Percentiles rank a stretch among this genome's conserved stretches.
These are phyloP conservation scores for Nymphicus hollandicus DNA, from an alignment of 2,113 vertebrate species.

Conservation along the genomic window DNA sequence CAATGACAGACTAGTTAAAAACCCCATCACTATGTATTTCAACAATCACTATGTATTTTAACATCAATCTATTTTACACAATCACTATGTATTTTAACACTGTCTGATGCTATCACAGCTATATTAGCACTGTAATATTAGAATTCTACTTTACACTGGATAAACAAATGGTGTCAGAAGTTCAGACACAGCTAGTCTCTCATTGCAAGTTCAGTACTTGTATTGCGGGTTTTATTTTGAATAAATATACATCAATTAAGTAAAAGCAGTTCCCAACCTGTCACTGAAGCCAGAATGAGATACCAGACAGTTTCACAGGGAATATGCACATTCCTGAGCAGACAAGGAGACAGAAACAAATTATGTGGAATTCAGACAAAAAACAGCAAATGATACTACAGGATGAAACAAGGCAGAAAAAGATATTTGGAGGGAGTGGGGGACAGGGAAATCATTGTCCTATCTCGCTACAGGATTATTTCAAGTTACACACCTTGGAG, in stretches of 20 bases:
- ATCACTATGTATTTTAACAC: neutral
- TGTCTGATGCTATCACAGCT: slow-evolving; percentile 22
- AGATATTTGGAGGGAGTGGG: neutral
- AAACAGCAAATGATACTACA: neutral
- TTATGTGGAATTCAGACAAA: neutral
- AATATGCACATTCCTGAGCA: neutral
- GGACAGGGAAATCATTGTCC: rapidly evolving
- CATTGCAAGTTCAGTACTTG: neutral
- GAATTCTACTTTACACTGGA: slow-evolving; percentile 23
- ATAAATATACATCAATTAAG: slow-evolving; percentile 40
- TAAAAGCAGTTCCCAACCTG: neutral
- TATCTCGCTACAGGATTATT: neutral
- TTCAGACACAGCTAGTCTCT: slow-evolving; percentile 30
- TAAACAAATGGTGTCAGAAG: slow-evolving; percentile 50
- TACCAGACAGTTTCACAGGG: neutral
- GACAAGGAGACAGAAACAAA: neutral
- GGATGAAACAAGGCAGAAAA: neutral
- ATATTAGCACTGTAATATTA: neutral
- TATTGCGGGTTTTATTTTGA: slow-evolving; percentile 9
- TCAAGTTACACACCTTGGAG: neutral
- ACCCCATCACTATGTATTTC: neutral
- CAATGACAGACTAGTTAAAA: slow-evolving; percentile 11
- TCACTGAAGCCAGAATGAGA: slow-evolving; percentile 23
- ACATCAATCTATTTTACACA: neutral
- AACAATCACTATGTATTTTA: neutral